These are phyloP conservation scores for Nemotelus nigrinus DNA, from an alignment of 2,888 invertebrate species.

Conservation along the genomic window DNA sequence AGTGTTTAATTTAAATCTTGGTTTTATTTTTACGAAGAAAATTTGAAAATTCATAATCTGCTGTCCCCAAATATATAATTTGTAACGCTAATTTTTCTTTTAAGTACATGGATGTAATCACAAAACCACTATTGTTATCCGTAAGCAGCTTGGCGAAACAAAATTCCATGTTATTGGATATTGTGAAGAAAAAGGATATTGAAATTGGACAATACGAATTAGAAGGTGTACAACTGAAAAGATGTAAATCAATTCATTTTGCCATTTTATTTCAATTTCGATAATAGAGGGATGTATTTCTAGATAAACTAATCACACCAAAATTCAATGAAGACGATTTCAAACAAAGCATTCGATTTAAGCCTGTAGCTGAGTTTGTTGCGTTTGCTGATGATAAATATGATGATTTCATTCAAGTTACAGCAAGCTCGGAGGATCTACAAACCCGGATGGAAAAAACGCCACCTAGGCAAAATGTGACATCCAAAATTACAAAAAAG, in stretches of 20 bases:
- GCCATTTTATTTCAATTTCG: background rate
- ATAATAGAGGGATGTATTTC: background rate
- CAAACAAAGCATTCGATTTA: slow-evolving; percentile 1
- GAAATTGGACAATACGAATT: slow-evolving; percentile 59
- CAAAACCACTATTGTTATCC: slow-evolving; percentile 53
- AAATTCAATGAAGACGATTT: slow-evolving; percentile 19
- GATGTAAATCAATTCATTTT: slow-evolving; percentile 54
- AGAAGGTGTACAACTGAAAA: slow-evolving; percentile 57
- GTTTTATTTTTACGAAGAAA: no score
- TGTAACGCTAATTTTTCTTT: slow-evolving; percentile 13
- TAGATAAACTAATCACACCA: slow-evolving; percentile 38
- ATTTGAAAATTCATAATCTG: no score
- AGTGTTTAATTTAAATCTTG: no score
- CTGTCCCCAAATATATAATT: no score
- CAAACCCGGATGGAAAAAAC: background rate
- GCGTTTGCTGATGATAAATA: slow-evolving; percentile 26
- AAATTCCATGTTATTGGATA: slow-evolving; percentile 53
- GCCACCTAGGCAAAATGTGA: background rate
- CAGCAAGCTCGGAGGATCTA: background rate
- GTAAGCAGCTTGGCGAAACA: slow-evolving; percentile 53
- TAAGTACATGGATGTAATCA: slow-evolving; percentile 55
- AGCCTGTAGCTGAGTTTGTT: slow-evolving; percentile 26
- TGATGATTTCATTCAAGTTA: background rate
- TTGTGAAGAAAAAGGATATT: slow-evolving; percentile 58
- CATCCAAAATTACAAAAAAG: background rate